A percentile compares a stretch with the other conserved stretches of the same genome.
phyloP scores from a whole-genome alignment of 1,140 invertebrate species.

The Diorhabda elongata region DNA sequence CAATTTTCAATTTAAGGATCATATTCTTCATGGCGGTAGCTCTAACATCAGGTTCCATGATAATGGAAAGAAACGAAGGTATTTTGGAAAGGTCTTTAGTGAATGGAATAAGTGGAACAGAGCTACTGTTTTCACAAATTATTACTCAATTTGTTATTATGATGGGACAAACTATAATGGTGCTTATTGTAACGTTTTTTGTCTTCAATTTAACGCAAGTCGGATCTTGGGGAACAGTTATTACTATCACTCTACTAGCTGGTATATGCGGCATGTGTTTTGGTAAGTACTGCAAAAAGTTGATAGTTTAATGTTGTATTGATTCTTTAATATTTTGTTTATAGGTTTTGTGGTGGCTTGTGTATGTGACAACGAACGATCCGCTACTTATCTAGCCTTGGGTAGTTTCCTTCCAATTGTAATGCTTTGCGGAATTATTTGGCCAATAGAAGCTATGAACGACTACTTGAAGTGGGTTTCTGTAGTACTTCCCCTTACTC shows the following conservation, averaged over 20 bases:
- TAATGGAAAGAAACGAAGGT: conserved; percentile 90
- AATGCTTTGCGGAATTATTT: conserved; percentile 82
- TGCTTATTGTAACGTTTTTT: conserved; percentile 76
- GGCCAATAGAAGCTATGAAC: conserved; percentile 84
- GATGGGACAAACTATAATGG: conserved; percentile 75
- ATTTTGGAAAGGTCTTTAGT: conserved; percentile 82
- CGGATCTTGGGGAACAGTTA: conserved; percentile 72
- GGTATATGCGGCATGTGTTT: conserved; percentile 93
- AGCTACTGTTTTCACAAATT: conserved; percentile 80
- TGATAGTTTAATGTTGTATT: background rate
- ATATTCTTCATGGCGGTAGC: conserved; percentile 91
- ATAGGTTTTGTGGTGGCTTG: conserved; percentile 83
- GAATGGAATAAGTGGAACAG: conserved; percentile 64
- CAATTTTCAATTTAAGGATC: conserved; percentile 61
- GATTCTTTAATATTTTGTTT: conserved; percentile 30
- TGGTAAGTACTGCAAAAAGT: conserved; percentile 46
- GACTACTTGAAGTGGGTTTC: conserved; percentile 71
- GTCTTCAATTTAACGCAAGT: conserved; percentile 77
- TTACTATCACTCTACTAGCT: conserved; percentile 72
- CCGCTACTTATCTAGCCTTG: conserved; percentile 87
- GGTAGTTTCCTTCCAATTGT: conserved; percentile 92
- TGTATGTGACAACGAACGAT: conserved; percentile 82
- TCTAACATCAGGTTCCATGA: conserved; percentile 86
- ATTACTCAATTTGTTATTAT: conserved; percentile 85
- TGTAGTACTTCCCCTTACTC: conserved; percentile 80